phyloP scores from a whole-genome alignment of 92 coral and sea anemone genomes.

The Diadumene lineata region DNA sequence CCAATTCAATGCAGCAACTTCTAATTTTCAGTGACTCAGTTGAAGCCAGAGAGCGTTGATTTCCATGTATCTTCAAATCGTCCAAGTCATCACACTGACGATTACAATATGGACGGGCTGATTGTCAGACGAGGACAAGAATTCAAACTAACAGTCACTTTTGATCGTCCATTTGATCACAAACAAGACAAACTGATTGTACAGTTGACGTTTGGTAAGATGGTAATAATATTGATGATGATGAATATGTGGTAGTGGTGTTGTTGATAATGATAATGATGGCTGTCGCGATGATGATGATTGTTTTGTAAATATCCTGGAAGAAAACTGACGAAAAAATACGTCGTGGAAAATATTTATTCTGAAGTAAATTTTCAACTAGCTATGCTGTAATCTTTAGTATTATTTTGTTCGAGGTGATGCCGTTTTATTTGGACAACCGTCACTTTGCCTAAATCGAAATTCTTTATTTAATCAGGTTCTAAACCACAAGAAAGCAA shows the following conservation, averaged over 20 bases:
- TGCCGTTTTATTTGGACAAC: no score
- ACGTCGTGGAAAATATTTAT: not conserved
- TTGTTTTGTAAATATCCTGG: not conserved
- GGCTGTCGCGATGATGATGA: no score
- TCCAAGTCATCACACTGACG: slow-evolving; percentile 52
- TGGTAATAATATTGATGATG: no score
- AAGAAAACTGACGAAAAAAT: not conserved
- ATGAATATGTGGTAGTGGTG: no score
- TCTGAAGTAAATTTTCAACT: not conserved
- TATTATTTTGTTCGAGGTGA: not conserved
- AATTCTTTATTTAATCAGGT: no score
- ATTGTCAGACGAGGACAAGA: slow-evolving; percentile 62
- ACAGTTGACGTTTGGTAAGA: slow-evolving; percentile 60
- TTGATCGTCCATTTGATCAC: slow-evolving; percentile 50
- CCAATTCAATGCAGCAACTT: no score
- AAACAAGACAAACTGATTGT: slow-evolving; percentile 37
- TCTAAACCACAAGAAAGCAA: slow-evolving; percentile 71
- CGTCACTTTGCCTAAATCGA: no score
- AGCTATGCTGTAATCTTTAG: no score
- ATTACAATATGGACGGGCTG: slow-evolving; percentile 43
- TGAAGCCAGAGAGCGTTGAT: slow-evolving; percentile 41
- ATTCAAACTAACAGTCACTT: slow-evolving; percentile 46
- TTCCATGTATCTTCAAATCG: slow-evolving; percentile 45
- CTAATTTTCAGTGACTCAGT: slow-evolving; percentile 26
- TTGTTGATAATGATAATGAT: no score